Conservation (phyloP, 2,888 invertebrate species). For the Junonia oenone region DNA sequence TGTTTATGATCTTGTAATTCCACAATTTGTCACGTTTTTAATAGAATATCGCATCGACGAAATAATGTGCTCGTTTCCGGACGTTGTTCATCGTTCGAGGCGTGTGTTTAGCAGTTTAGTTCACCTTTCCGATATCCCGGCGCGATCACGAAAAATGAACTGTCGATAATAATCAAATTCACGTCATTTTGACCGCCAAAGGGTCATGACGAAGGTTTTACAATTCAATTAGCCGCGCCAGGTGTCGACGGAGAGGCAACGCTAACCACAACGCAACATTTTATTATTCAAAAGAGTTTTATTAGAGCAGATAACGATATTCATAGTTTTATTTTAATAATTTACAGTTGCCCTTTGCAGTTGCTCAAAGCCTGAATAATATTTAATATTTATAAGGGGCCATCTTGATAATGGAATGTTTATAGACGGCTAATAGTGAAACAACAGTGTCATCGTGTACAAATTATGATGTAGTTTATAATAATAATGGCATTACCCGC, state of each 20-base stretch:
- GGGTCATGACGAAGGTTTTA: slow-evolving; percentile 71
- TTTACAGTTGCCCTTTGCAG: slow-evolving; percentile 36
- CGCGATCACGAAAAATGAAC: slow-evolving; percentile 55
- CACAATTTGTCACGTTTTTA: slow-evolving; percentile 33
- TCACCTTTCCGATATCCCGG: slow-evolving; percentile 42
- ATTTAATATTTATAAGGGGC: slow-evolving; percentile 30
- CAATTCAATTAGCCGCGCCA: slow-evolving; percentile 75
- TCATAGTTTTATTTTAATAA: slow-evolving; percentile 49
- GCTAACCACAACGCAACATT: slow-evolving; percentile 49
- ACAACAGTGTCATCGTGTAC: slow-evolving; percentile 26
- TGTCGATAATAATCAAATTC: slow-evolving; percentile 68
- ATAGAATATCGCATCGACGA: slow-evolving; percentile 2
- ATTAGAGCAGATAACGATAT: slow-evolving; percentile 49
- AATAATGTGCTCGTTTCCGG: slow-evolving; percentile 3
- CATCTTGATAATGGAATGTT: slow-evolving; percentile 33
- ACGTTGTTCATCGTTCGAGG: slow-evolving; percentile 23
- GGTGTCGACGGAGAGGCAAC: slow-evolving; percentile 60
- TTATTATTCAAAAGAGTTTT: slow-evolving; percentile 58
- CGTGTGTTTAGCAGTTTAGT: slow-evolving; percentile 34
- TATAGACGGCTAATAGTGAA: slow-evolving; percentile 30
- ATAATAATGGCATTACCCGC: slow-evolving; percentile 21
- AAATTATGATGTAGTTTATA: slow-evolving; percentile 24
- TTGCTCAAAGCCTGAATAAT: slow-evolving; percentile 33
- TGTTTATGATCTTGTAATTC: slow-evolving; percentile 34
- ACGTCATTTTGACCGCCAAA: slow-evolving; percentile 68